Conservation (phyloP, 1,140 invertebrate species). For the Sipha flava region DNA sequence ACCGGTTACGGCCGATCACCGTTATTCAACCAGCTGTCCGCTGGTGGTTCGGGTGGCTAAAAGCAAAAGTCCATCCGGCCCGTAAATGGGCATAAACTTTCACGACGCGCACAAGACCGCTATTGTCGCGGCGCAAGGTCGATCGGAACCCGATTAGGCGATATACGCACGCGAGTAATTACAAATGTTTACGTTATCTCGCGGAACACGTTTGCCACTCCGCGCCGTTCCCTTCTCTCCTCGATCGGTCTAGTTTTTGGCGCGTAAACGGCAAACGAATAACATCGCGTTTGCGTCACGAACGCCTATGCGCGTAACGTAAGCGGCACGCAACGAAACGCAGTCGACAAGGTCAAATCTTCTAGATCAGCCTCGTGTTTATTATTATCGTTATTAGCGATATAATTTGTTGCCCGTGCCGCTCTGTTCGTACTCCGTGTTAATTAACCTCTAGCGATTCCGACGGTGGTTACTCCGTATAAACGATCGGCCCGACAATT, state of each 20-base stretch:
- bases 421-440: background rate
- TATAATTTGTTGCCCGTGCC: background rate
- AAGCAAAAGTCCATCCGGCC: no score
- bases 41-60: no score
- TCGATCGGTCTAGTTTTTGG: background rate
- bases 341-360: slow-evolving; percentile 6
- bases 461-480: background rate
- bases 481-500: background rate
- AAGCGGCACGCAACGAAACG: background rate
- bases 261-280: background rate
- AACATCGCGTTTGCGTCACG: background rate
- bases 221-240: no score
- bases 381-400: background rate
- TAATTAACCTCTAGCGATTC: slow-evolving; percentile 9
- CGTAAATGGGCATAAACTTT: no score
- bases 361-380: background rate
- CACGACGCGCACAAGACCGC: no score
- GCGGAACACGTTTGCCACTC: no score
- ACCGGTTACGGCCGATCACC: no score
- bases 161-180: no score
- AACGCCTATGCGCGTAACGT: background rate
- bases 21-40: no score
- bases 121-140: no score
- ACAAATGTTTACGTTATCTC: no score
- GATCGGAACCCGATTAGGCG: no score